Base-by-base conservation (phyloP, 2,888 invertebrate species). In the Limenitis camilla region DNA sequence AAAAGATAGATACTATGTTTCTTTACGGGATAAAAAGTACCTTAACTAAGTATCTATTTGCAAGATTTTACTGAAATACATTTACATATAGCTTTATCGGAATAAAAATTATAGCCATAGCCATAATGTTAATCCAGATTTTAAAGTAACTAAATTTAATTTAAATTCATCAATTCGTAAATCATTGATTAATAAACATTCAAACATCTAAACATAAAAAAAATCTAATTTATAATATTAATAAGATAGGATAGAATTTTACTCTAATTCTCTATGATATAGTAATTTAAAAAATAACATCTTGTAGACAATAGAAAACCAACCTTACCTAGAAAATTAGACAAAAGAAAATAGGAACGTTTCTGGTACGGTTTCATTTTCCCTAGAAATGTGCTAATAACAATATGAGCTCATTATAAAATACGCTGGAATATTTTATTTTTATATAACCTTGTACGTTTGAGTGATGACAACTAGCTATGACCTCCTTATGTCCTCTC, bases 401-500 rank as follows among this genome's bases (percentile, higher is more conserved):
- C 44, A 40, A 50, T 44, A 44, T 50, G 44, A 7, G 44, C 44
- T 50, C 50, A 44, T 52, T 47, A 52, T 36, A 39, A 48, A 32
- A 51, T 45, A 41, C 33, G 41, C 6, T 19, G 19, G 41, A 40
- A 46, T 46, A 43, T 53, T 49, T 54, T 46, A 49, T 55, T 52
- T 44, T 35, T 45, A 32, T 29, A 40, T 11, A 41, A 45, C 46
- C 42, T 10, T 41, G 41, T 27, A 46, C 28, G 42, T 52, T 52
- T 49, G 33, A 41, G 42, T 42, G 29, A 10, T 7, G 40, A 35
- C 28, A 52, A 46, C 38, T 51, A 50, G 44, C 42, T 53, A 41
- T 40, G 55, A 52, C 58, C 58, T 58, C 47, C 49, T 54, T 54
- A 36, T 49, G 44, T 31, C 53, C 36, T 7, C 51, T 47, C 56